These are phyloP conservation scores for Platyura marginata DNA, from an alignment of 1,140 invertebrate species.

Conservation along the genomic window DNA sequence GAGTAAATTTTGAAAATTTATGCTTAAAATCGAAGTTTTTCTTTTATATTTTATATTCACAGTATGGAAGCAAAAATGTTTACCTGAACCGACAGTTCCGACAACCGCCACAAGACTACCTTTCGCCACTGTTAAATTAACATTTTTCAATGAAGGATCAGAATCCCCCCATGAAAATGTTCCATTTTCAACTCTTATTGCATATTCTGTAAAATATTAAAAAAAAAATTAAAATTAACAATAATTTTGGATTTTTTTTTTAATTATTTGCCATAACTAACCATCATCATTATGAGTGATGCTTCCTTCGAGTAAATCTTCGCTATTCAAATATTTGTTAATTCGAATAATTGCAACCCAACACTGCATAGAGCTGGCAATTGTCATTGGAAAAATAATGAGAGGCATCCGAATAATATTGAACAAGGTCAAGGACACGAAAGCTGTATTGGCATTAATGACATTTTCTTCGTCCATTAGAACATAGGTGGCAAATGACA, in stretches of 20 bases:
- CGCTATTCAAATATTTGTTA: constrained; percentile 77
- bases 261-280: constrained; percentile 32
- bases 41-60: no score
- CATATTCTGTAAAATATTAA: not conserved
- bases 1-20: no score
- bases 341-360: constrained; percentile 65
- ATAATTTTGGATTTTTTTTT: no score
- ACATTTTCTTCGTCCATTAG: constrained; percentile 63
- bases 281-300: constrained; percentile 54
- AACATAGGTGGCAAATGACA: constrained; percentile 82
- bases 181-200: constrained; percentile 59
- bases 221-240: not conserved
- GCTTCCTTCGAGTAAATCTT: constrained; percentile 60
- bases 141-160: constrained; percentile 43
- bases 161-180: constrained; percentile 55
- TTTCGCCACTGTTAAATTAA: constrained; percentile 47
- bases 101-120: constrained; percentile 56
- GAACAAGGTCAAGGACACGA: constrained; percentile 94
- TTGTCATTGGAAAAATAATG: constrained; percentile 75
- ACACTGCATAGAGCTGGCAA: constrained; percentile 70
- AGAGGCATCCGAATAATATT: constrained; percentile 92
- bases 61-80: no score
- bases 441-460: constrained; percentile 77
- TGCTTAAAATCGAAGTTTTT: no score
- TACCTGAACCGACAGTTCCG: constrained; percentile 68